These are phyloP conservation scores for Puffinus mauretanicus DNA, from an alignment of 2,113 vertebrate species.

Conservation along the genomic window DNA sequence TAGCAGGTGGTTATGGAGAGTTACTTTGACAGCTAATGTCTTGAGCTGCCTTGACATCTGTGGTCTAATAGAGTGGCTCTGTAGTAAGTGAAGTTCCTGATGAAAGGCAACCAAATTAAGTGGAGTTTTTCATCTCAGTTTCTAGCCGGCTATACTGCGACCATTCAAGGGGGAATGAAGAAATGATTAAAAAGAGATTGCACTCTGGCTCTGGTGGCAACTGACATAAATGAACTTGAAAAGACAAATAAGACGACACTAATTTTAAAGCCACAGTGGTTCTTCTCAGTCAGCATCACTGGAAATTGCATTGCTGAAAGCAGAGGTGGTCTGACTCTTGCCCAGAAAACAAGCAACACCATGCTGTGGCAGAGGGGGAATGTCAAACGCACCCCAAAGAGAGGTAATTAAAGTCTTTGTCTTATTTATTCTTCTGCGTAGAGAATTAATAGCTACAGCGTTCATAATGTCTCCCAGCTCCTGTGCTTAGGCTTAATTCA, in stretches of 20 bases:
- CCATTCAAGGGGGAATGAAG: constrained; percentile 46
- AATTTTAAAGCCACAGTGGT: constrained; percentile 57
- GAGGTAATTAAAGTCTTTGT: not conserved
- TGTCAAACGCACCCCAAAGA: constrained; percentile 10
- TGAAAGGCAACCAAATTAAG: constrained; percentile 70
- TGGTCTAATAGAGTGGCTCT: constrained; percentile 57
- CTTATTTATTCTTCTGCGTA: constrained; percentile 12
- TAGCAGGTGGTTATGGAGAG: constrained; percentile 57
- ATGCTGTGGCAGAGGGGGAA: not conserved
- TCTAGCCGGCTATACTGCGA: not conserved
- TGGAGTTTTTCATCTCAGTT: constrained; percentile 48
- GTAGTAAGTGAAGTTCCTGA: constrained; percentile 55
- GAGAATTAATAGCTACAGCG: constrained; percentile 25
- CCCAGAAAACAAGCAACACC: not conserved
- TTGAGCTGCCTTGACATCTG: constrained; percentile 59
- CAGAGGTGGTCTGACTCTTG: not conserved
- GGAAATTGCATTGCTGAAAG: constrained; percentile 5
- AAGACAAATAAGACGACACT: constrained; percentile 61
- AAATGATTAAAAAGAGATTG: constrained; percentile 71
- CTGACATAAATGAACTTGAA: constrained; percentile 69
- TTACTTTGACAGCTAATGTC: constrained; percentile 67
- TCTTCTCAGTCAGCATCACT: constrained; percentile 4
- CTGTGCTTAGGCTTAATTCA: not conserved
- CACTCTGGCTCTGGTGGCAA: constrained; percentile 34
- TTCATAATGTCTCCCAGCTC: not conserved